phyloP scores from a whole-genome alignment of 2,113 vertebrate species.

The Thunnus thynnus region DNA sequence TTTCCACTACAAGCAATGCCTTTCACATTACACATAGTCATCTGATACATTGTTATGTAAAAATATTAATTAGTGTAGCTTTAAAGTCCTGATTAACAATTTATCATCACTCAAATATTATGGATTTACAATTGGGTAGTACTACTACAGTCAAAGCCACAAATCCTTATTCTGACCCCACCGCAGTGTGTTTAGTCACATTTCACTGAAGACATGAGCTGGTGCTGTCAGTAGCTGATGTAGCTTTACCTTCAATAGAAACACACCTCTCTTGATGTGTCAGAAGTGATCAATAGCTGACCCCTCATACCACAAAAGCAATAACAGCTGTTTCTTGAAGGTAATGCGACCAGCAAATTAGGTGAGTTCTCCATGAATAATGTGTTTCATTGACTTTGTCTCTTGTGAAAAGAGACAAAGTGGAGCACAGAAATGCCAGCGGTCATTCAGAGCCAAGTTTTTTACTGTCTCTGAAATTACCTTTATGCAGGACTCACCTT shows the following conservation, averaged over 20 bases:
- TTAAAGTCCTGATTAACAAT: neutral
- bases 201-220: neutral
- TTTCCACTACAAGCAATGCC: no score
- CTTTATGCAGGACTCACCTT: conserved; percentile 49
- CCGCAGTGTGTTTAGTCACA: neutral
- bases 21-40: no score
- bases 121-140: neutral
- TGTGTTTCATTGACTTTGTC: conserved; percentile 79
- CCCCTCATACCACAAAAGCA: conserved; percentile 73
- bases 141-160: neutral
- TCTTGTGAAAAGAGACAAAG: conserved; percentile 66
- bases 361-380: conserved; percentile 73
- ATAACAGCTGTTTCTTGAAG: conserved; percentile 76
- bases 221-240: neutral
- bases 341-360: conserved; percentile 60
- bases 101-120: no score
- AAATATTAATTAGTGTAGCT: neutral
- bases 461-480: conserved; percentile 74
- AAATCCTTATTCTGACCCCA: neutral
- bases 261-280: conserved; percentile 50
- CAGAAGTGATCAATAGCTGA: conserved; percentile 69
- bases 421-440: conserved; percentile 61
- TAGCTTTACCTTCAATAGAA: conserved; percentile 35
- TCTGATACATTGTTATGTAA: neutral
- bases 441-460: conserved; percentile 44